Percentiles rank a stretch among this genome's conserved stretches.
Conservation (phyloP, 2,888 invertebrate genomes). For the Chalcosyrphus nemorum region DNA sequence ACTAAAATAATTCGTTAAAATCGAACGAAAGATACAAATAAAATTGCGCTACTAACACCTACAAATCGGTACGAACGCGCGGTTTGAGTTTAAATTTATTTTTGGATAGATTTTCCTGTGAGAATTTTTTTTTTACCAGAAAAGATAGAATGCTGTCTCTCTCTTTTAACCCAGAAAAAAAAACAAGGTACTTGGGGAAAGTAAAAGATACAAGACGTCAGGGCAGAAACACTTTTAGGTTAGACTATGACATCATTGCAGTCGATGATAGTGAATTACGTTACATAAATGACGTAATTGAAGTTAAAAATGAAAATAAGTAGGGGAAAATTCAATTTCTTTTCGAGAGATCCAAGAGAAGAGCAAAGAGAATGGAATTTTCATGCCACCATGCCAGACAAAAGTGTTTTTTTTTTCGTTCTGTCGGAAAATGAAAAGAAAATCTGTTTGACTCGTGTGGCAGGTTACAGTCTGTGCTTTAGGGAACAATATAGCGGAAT, state of each 20-base stretch:
- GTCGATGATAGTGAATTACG: constrained; percentile 27
- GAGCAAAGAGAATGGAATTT: constrained; percentile 29
- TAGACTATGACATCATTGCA: constrained; percentile 59
- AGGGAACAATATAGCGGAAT: constrained; percentile 19
- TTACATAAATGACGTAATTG: constrained; percentile 54
- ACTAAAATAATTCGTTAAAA: constrained; percentile 22
- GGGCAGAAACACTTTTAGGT: constrained; percentile 7
- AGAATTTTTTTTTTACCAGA: constrained; percentile 33
- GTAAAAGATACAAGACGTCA: constrained; percentile 8
- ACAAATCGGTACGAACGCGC: constrained; percentile 23
- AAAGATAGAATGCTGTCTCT: constrained; percentile 4
- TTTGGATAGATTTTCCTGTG: constrained; percentile 47
- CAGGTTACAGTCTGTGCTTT: constrained; percentile 3
- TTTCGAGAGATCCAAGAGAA: background rate
- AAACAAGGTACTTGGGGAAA: constrained; percentile 50
- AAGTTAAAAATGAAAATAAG: constrained; percentile 17
- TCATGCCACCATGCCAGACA: constrained; percentile 33
- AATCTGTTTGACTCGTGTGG: constrained; percentile 53
- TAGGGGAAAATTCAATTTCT: constrained; percentile 27
- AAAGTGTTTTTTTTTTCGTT: background rate
- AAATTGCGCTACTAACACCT: constrained; percentile 51
- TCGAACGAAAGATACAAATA: constrained; percentile 35
- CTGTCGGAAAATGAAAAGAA: constrained; percentile 42
- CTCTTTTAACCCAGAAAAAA: constrained; percentile 39
- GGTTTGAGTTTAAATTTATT: constrained; percentile 61